Conservation (phyloP, 2,797 vertebrate species). For the Rhinichthys osculus region DNA sequence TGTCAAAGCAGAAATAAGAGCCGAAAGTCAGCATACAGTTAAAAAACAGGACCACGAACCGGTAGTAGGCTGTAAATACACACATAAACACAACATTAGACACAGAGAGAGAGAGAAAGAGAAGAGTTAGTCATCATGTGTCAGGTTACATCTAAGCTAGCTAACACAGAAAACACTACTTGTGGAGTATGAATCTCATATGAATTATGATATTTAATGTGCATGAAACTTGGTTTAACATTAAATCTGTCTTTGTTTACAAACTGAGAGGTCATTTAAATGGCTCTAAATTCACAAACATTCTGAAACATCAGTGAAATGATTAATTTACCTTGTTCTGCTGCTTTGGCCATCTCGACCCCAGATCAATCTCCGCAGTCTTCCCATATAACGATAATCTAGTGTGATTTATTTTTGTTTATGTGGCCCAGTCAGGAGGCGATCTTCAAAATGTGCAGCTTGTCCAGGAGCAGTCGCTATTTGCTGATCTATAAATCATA, state of each 20-base stretch:
- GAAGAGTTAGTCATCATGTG: constrained; percentile 36
- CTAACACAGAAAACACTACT: background rate
- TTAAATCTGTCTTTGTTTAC: background rate
- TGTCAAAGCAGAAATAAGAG: constrained; percentile 87
- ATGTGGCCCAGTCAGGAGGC: background rate
- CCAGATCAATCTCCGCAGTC: background rate
- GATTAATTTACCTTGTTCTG: constrained; percentile 72
- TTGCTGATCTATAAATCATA: constrained; percentile 9
- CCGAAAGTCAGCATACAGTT: constrained; percentile 85
- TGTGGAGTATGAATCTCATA: background rate
- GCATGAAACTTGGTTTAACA: background rate
- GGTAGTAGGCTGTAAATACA: constrained; percentile 75
- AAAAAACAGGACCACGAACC: constrained; percentile 86
- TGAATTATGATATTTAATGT: background rate
- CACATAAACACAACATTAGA: background rate
- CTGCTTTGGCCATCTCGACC: constrained; percentile 70
- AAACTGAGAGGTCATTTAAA: background rate
- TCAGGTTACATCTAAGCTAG: background rate
- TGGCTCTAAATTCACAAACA: background rate
- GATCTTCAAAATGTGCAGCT: constrained; percentile 3
- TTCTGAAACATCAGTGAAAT: background rate
- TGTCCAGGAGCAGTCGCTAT: background rate
- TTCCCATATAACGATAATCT: background rate
- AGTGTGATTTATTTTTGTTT: background rate
- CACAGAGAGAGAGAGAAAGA: constrained; percentile 4